Evolutionary conservation across 1,140 invertebrate genomes (phyloP), one percentile per base, ranked within the genome.

Genomic region (Sweltsa coloradensis): DNA sequence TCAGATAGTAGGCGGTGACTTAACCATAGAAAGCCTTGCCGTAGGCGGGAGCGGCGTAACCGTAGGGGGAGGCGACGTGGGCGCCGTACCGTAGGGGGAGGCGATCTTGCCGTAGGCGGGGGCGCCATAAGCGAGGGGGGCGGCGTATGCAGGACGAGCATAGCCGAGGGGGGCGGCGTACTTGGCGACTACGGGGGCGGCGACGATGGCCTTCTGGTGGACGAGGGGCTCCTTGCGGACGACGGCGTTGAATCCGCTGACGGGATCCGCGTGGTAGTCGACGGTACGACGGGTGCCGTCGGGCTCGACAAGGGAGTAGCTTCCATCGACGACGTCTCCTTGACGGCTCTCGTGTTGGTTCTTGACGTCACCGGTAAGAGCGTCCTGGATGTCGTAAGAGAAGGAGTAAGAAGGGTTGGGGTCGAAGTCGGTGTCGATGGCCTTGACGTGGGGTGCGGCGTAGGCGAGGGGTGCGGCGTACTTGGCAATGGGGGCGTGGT

Each of bases 361-460:
- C 56, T 75, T 75, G 16, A 62, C 61, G 50, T 75, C 71, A 0
- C 75, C 71, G 45, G 68, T 77, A 39, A 62, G 58, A 31, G 68
- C 63, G 50, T 75, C 73, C 49, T 78, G 71, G 5, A 75, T 71
- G 22, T 68, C 64, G 52, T 75, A 74, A 25, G 67, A 66, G 54
- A 69, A 70, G 39, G 65, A 66, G 59, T 74, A 70, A 43, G 74
- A 69, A 5, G 73, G 71, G 49, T 69, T 62, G 5, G 73, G 66
- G 55, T 74, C 72, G 55, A 51, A 66, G 19, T 64, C 59, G 0
- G 53, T 51, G 16, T 51, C 55, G 42, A 63, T 45, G n/a, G 44
- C 45, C 16, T 18, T 21, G 73, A 71, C 5, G 73, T n/a, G n/a
- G n/a, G n/a, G n/a, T n/a, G n/a, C n/a, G n/a, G n/a, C n/a, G n/a